Evolutionary conservation across 2,797 vertebrate species (phyloP).

Genomic region (Hylomyscus alleni): DNA sequence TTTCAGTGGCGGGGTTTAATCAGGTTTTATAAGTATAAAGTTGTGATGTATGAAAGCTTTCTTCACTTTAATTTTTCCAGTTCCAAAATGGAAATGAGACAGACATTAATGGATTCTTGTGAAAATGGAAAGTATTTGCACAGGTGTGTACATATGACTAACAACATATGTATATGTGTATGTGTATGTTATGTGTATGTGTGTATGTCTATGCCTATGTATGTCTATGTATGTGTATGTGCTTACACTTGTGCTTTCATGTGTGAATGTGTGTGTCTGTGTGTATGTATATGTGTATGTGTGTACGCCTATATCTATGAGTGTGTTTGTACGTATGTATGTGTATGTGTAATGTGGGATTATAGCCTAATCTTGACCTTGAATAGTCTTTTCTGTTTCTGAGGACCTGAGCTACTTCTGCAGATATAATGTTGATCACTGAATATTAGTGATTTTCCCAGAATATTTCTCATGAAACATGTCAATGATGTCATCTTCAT

Average conservation of each 20-base stretch:
- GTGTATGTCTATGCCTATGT: neutral
- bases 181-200: neutral
- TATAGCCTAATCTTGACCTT: neutral
- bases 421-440: neutral
- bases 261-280: neutral
- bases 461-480: neutral
- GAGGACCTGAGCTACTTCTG: neutral
- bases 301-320: neutral
- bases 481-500: neutral
- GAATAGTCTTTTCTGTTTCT: constrained; percentile 23
- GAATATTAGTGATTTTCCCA: neutral
- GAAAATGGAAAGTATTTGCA: neutral
- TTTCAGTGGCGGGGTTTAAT: neutral
- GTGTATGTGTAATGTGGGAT: neutral
- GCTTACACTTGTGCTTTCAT: too few species aligned
- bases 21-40: neutral
- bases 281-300: neutral
- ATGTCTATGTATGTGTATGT: neutral
- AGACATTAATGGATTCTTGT: neutral
- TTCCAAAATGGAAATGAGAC: neutral
- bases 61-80: neutral
- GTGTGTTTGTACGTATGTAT: too few species aligned
- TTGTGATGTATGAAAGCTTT: neutral
- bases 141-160: neutral
- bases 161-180: neutral